Conservation (phyloP, 2,113 vertebrate genomes). For the Ursus arctos region DNA sequence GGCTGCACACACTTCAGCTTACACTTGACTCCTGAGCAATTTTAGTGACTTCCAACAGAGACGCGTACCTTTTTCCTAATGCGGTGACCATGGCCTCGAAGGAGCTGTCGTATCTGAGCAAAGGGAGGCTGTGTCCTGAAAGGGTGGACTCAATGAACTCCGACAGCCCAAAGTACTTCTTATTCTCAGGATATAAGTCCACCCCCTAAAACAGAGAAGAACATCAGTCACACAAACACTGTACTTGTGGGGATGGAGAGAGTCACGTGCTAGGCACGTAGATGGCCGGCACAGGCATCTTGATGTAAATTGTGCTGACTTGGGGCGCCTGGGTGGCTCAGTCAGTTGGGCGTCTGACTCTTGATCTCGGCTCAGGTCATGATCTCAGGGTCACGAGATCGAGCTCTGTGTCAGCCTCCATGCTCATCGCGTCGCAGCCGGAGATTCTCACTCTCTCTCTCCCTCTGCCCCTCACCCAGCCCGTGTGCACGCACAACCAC, state of each 20-base stretch:
- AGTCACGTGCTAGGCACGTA: fast-evolving
- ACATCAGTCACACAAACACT: neutral
- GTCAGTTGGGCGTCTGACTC: fast-evolving
- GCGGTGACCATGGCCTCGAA: slow-evolving; percentile 97
- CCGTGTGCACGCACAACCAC: neutral
- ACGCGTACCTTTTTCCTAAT: slow-evolving; percentile 94
- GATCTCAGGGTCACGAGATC: neutral
- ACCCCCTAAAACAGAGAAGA: slow-evolving; percentile 89
- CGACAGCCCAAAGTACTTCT: slow-evolving; percentile 96
- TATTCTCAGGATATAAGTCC: slow-evolving; percentile 95
- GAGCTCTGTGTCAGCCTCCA: neutral
- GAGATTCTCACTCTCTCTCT: neutral
- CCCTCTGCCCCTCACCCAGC: neutral
- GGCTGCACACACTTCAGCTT: neutral
- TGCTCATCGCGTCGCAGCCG: neutral
- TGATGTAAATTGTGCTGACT: neutral
- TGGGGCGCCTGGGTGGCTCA: neutral
- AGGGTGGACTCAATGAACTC: slow-evolving; percentile 96
- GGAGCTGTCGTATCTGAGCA: slow-evolving; percentile 96
- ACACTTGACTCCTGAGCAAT: neutral
- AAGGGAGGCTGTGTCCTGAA: slow-evolving; percentile 94
- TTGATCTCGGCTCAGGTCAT: neutral
- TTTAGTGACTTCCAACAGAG: neutral
- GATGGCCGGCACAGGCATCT: fast-evolving
- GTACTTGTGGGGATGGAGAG: fast-evolving